Base-by-base conservation (phyloP, 2,113 vertebrate genomes). In the Bombycilla garrulus region DNA sequence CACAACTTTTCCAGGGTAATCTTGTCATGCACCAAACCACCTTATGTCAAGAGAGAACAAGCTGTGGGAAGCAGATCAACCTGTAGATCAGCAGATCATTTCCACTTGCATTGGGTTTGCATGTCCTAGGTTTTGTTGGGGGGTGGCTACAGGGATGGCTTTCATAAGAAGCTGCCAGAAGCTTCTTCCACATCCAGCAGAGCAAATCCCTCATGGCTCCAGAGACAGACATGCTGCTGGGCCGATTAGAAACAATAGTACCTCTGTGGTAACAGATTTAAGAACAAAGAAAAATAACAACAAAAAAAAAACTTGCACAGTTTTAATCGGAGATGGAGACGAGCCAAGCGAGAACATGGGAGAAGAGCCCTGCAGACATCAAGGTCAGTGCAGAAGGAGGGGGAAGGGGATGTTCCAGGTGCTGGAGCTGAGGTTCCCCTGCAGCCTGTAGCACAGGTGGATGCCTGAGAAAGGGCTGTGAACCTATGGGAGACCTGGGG, bases 141-240 rank as follows among this genome's bases (percentile, higher is more conserved):
- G 28, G 5, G 20, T 40, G 29, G 42, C 28, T 56, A 40, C 42
- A 29, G 29, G 50, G n/a, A 45, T 40, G 19, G 40, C 17, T 83
- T 53, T 45, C 33, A 13, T 54, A 12, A 73, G 48, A 47, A 64
- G 23, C 22, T 54, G 23, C 28, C 26, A 64, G 57, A 38, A 84
- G 23, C 58, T 64, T 38, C n/a, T n/a, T n/a, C 15, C n/a, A n/a
- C 12, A 19, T 28, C 28, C 58, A 65, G 28, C 11, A 73, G n/a
- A 73, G n/a, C 19, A 15, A 84, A 10, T 28, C 19, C 48, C 48
- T 38, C 14, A 4, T 56, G 12, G 28, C 15, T 65, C 29, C 29
- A n/a, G 42, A 74, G 23, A 56, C 2, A 9, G 48, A 64, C 0
- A 1, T 38, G 15, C 23, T 0, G 0, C 42, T 29, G 12, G 50